phyloP scores from a whole-genome alignment of 2,113 vertebrate genomes.

The Amphiprion percula region DNA sequence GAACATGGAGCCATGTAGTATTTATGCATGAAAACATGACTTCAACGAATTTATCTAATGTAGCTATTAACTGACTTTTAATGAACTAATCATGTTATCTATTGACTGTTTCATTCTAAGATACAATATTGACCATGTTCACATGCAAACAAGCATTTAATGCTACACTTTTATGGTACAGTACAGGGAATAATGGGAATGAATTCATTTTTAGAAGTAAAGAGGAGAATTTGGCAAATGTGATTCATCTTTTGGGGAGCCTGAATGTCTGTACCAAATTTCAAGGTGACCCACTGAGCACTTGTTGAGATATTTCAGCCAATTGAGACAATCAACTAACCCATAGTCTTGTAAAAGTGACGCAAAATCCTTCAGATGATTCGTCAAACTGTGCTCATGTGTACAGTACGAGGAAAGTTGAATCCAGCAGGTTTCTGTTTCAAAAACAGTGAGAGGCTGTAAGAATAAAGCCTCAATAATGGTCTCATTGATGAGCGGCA shows the following conservation, averaged over 20 bases:
- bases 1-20: neutral
- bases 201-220: neutral
- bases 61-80: neutral
- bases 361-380: neutral
- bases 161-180: too few species aligned
- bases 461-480: conserved; percentile 10
- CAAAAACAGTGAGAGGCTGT: conserved; percentile 1
- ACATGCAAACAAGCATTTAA: too few species aligned
- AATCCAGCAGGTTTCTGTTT: neutral
- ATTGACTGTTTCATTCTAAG: neutral
- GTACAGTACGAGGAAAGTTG: neutral
- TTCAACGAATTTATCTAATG: neutral
- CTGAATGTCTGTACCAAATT: neutral
- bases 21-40: neutral
- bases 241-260: neutral
- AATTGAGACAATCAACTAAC: neutral
- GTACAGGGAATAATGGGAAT: too few species aligned
- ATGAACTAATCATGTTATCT: neutral
- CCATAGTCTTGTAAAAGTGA: neutral
- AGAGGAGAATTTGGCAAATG: neutral
- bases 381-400: neutral
- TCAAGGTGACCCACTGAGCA: neutral
- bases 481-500: neutral
- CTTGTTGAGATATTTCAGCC: neutral
- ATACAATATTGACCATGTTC: too few species aligned